Percentiles rank a stretch among this genome's conserved stretches.
These are phyloP conservation scores for Galeopsomyia nigrocyanea DNA, from an alignment of 2,888 invertebrate species.

Conservation along the genomic window DNA sequence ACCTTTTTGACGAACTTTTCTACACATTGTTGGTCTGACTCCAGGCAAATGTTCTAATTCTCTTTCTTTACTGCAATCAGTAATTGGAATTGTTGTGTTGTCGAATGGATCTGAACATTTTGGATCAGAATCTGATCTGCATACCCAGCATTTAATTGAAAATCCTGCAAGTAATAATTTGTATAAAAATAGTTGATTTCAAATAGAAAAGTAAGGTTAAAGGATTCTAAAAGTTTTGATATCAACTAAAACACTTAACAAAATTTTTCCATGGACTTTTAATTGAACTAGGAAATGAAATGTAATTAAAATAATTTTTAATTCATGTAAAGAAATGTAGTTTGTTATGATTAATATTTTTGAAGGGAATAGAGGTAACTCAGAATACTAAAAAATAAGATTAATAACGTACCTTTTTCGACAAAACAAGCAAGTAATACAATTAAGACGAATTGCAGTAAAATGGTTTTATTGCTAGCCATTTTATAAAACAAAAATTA, in stretches of 20 bases:
- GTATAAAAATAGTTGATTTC: neutral
- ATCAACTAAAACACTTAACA: no score
- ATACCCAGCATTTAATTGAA: constrained; percentile 91
- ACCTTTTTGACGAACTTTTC: constrained; percentile 94
- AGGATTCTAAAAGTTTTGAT: neutral
- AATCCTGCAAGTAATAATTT: constrained; percentile 70
- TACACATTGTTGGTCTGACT: constrained; percentile 85
- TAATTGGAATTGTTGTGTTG: constrained; percentile 87
- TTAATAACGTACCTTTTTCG: constrained; percentile 49
- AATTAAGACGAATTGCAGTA: constrained; percentile 40
- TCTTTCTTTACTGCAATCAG: constrained; percentile 78
- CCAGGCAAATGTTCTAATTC: constrained; percentile 78
- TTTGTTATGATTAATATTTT: neutral
- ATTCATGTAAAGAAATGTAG: neutral
- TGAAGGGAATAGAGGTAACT: no score
- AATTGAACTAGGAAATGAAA: no score
- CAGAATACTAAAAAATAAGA: neutral
- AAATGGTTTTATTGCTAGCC: constrained; percentile 12
- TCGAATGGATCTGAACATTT: constrained; percentile 95
- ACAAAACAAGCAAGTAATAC: constrained; percentile 48
- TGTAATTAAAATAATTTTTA: neutral
- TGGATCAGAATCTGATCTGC: constrained; percentile 89
- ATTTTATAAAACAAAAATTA: constrained; percentile 31
- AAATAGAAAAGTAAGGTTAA: no score
- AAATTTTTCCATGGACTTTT: no score